Evolutionary conservation across 2,113 vertebrate species (phyloP).

Genomic region (cat (Felis catus)): DNA sequence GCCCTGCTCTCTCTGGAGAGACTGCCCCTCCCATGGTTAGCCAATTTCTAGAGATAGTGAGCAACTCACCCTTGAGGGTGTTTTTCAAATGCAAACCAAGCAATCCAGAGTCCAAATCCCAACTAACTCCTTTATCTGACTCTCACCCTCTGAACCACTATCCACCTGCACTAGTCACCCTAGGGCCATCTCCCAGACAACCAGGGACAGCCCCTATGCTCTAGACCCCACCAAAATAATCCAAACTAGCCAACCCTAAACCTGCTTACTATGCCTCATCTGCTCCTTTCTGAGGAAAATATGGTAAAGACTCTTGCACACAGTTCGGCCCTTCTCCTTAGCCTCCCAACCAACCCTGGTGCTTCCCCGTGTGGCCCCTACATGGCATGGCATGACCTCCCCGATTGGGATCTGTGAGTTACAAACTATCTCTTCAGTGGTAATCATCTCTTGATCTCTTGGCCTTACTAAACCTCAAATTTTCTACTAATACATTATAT

Average conservation of each 20-base stretch:
- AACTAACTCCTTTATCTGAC: neutral
- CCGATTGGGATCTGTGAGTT: neutral
- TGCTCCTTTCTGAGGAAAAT: neutral
- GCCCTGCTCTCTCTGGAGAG: neutral
- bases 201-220: neutral
- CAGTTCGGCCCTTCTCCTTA: neutral
- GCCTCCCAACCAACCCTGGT: neutral
- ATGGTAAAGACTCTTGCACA: neutral
- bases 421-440: neutral
- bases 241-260: neutral
- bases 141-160: neutral
- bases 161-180: neutral
- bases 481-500: neutral
- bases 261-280: neutral
- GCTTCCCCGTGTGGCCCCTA: neutral
- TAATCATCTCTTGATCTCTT: neutral
- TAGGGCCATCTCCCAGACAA: neutral
- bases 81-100: neutral
- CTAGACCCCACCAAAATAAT: neutral
- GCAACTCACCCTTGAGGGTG: neutral
- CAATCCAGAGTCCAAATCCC: neutral
- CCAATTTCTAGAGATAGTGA: neutral
- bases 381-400: fast-evolving
- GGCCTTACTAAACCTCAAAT: neutral
- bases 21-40: neutral